A percentile compares a stretch with the other conserved stretches of the same genome.
These are phyloP conservation scores for Sandelia bainsii DNA, from an alignment of 2,797 vertebrate species.

Conservation along the genomic window DNA sequence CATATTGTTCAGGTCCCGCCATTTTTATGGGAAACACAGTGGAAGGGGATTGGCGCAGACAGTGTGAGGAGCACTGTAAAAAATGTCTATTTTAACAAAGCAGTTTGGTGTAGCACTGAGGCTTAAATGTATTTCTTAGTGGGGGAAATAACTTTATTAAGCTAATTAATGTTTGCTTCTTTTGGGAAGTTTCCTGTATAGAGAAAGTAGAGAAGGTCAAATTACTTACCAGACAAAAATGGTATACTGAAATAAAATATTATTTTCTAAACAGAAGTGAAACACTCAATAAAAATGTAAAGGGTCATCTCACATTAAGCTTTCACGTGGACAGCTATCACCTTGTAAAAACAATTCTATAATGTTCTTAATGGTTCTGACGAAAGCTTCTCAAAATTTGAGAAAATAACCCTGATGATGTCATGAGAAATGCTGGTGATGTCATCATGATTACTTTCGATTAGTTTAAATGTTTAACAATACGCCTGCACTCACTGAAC, in stretches of 20 bases:
- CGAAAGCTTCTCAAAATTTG: background rate
- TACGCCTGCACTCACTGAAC: background rate
- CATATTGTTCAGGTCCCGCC: conserved; percentile 63
- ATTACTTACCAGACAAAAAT: background rate
- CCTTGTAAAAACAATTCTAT: background rate
- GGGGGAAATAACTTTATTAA: background rate
- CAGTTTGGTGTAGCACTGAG: background rate
- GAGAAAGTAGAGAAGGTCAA: background rate
- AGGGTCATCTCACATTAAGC: too few relatives aligned
- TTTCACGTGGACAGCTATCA: too few relatives aligned
- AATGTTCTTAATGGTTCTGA: background rate
- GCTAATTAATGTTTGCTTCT: fast-evolving
- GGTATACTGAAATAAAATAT: background rate
- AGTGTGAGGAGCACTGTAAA: conserved; percentile 72
- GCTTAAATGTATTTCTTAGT: background rate
- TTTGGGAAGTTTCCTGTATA: background rate
- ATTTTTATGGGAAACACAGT: conserved; percentile 67
- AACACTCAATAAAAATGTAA: background rate
- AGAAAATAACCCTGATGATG: background rate
- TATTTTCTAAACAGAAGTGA: background rate
- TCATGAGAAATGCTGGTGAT: background rate
- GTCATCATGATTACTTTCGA: background rate
- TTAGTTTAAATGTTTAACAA: background rate
- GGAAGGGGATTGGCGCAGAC: conserved; percentile 67
- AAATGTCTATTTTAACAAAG: conserved; percentile 34